A percentile compares a stretch with the other conserved stretches of the same genome.
These are phyloP conservation scores for Drosophila meridionalis DNA, from an alignment of 2,888 invertebrate genomes.

Conservation along the genomic window DNA sequence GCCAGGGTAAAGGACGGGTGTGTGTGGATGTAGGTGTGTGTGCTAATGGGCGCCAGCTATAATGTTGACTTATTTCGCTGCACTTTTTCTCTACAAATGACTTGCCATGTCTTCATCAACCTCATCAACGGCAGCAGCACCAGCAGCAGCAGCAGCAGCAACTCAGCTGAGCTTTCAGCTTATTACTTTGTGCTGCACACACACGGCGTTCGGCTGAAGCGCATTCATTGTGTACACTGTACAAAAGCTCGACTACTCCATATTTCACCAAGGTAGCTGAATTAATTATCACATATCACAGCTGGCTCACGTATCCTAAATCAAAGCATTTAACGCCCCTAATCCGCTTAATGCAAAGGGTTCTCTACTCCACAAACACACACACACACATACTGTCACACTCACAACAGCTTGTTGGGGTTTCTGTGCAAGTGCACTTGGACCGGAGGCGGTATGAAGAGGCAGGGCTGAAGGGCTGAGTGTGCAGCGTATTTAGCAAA, in stretches of 20 bases:
- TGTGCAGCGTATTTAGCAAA: slow-evolving; percentile 69
- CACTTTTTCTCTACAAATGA: slow-evolving; percentile 63
- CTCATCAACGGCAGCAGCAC: slow-evolving; percentile 8
- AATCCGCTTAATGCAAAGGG: slow-evolving; percentile 73
- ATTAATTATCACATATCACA: slow-evolving; percentile 75
- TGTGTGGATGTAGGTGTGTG: neutral
- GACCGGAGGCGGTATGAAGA: neutral
- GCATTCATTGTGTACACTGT: slow-evolving; percentile 21
- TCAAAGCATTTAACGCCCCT: slow-evolving; percentile 73
- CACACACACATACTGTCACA: neutral
- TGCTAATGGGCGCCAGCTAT: slow-evolving; percentile 19
- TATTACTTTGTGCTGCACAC: slow-evolving; percentile 63
- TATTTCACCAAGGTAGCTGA: slow-evolving; percentile 38
- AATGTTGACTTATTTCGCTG: slow-evolving; percentile 66
- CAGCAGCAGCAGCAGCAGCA: neutral
- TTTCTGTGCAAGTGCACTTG: slow-evolving; percentile 23
- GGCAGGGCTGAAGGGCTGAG: neutral
- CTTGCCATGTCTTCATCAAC: slow-evolving; percentile 54
- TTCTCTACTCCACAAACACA: slow-evolving; percentile 18
- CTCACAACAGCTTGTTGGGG: slow-evolving; percentile 19
- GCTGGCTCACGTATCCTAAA: slow-evolving; percentile 69
- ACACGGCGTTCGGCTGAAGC: slow-evolving; percentile 24
- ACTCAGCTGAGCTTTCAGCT: slow-evolving; percentile 66
- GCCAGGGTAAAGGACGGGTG: neutral
- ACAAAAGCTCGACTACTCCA: slow-evolving; percentile 1